Percentiles rank a stretch among this genome's conserved stretches.
Evolutionary conservation across 2,797 vertebrate species (phyloP).

Genomic region (Scleropages formosus): DNA sequence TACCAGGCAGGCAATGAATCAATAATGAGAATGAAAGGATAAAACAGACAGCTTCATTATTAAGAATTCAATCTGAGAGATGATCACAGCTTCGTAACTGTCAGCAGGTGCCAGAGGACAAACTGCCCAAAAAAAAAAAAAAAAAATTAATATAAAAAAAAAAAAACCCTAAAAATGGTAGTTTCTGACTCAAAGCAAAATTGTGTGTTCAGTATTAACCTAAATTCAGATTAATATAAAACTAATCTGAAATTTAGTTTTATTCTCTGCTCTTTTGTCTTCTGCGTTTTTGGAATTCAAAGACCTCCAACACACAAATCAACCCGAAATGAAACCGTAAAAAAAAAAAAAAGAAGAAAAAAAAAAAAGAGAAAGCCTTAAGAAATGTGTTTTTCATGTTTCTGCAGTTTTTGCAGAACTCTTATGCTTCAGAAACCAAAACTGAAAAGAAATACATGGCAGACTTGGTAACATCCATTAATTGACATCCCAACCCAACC

Average conservation of each 20-base stretch:
- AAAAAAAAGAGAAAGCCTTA: too few species aligned
- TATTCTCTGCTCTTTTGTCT: too few species aligned
- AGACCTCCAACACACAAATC: too few species aligned
- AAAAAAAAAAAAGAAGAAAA: too few species aligned
- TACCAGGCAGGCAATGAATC: background rate
- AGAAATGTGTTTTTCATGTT: too few species aligned
- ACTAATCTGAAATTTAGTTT: background rate
- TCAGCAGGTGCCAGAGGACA: background rate
- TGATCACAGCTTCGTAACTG: background rate
- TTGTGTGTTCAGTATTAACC: background rate
- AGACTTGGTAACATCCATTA: background rate
- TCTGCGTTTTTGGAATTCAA: too few species aligned
- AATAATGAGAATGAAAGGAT: background rate
- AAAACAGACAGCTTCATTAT: conserved; percentile 6
- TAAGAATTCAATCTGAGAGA: background rate
- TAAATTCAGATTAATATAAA: background rate
- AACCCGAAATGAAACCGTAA: too few species aligned
- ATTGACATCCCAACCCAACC: background rate
- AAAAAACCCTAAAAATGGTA: background rate
- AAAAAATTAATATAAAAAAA: too few species aligned
- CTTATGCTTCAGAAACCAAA: too few species aligned
- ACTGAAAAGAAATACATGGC: background rate
- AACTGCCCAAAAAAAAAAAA: too few species aligned
- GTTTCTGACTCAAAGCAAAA: background rate
- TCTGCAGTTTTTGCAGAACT: too few species aligned